Base-by-base conservation (phyloP, 92 coral and sea anemone species). In the Metridium senile region DNA sequence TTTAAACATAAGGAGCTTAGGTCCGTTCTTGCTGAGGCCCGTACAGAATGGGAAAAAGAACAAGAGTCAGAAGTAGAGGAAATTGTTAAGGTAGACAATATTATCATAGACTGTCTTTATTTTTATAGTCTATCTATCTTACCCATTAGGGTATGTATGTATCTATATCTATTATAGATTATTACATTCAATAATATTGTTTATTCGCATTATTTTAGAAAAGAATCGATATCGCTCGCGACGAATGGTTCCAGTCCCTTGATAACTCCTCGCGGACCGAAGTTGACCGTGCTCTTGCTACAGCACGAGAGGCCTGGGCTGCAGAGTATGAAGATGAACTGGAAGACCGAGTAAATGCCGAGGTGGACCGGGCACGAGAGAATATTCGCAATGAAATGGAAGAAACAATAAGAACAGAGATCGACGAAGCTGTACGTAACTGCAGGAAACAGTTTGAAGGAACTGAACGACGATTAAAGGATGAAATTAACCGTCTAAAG, bases 301-400 rank as follows among this genome's bases (percentile, higher is more conserved):
- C 88, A 73, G 93, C 97, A 33, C 82, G 93, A 67, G 93, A 91
- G 75, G 86, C 93, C 82, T 91, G 97, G 97, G 85, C 91, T n/a
- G 89, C 85, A 19, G 82, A 79, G 51, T 70, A 80, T 66, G 86
- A 89, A 62, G 81, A 80, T 35, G 96, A 86, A 71, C 6, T 93
- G 22, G 97, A 89, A 63, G 84, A 89, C 58, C 90, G 88, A n/a
- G 86, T 86, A 35, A 64, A 47, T 16, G 81, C 85, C 62, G 87
- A 84, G 57, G 91, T 87, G 49, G 82, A 74, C 66, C 85, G 75
- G 43, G 72, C 78, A 70, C 89, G 86, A 53, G 86, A 82, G 63
- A 82, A 80, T 27, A 30, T 93, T 68, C 73, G 73, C 39, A 74
- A 69, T 11, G 68, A 87, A 34, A 51, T 72, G 64, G 87, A 80